phyloP scores from a whole-genome alignment of 2,797 vertebrate species.

The Parambassis ranga region DNA sequence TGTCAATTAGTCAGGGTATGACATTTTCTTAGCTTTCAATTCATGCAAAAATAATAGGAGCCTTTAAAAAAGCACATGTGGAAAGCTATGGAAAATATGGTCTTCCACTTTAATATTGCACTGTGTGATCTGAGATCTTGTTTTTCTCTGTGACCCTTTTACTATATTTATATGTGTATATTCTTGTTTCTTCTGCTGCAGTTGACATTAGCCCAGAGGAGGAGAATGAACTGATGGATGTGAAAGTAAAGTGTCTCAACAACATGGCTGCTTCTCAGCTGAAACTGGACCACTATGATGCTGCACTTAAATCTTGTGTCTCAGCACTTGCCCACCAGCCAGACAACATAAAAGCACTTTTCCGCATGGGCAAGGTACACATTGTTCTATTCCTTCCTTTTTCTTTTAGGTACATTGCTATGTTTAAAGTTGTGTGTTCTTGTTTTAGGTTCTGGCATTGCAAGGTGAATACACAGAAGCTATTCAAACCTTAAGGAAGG shows the following conservation, averaged over 20 bases:
- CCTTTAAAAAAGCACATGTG: no score
- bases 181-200: slow-evolving; percentile 51
- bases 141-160: background rate
- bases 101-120: no score
- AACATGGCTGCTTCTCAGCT: slow-evolving; percentile 97
- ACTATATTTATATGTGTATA: background rate
- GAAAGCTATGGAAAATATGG: no score
- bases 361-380: slow-evolving; percentile 94
- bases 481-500: slow-evolving; percentile 87
- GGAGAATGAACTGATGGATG: slow-evolving; percentile 86
- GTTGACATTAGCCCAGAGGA: slow-evolving; percentile 89
- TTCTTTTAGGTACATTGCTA: background rate
- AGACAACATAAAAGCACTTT: slow-evolving; percentile 94
- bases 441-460: slow-evolving; percentile 87
- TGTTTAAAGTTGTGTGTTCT: background rate
- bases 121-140: no score
- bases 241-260: slow-evolving; percentile 97
- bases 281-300: slow-evolving; percentile 93
- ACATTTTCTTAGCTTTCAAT: no score
- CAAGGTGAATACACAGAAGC: slow-evolving; percentile 91
- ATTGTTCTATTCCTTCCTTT: background rate
- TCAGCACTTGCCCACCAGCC: slow-evolving; percentile 89
- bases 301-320: slow-evolving; percentile 90
- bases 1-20: background rate
- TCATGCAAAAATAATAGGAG: no score